Percentiles rank a stretch among this genome's conserved stretches.
phyloP scores from a whole-genome alignment of 2,888 invertebrate species.

The Graphium colonna region DNA sequence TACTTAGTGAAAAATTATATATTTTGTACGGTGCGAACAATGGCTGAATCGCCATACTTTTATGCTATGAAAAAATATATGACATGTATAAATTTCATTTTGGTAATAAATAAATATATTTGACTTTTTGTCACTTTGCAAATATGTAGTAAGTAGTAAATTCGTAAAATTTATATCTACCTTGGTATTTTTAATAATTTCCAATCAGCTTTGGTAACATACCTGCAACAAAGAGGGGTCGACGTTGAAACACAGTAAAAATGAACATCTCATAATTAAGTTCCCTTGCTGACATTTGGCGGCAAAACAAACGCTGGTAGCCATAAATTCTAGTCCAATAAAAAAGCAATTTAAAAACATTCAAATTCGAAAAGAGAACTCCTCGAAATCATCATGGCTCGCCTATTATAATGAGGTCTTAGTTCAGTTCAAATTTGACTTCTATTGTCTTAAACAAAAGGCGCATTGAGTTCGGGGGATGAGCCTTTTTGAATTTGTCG shows the following conservation, averaged over 20 bases:
- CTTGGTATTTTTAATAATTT: constrained; percentile 1
- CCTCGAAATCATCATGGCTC: constrained; percentile 35
- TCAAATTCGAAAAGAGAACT: constrained; percentile 65
- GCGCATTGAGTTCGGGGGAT: constrained; percentile 34
- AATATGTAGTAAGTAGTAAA: too few species aligned
- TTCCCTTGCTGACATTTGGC: constrained; percentile 56
- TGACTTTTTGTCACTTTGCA: too few species aligned
- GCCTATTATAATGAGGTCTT: constrained; percentile 39
- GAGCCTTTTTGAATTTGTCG: constrained; percentile 31
- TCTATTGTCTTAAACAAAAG: constrained; percentile 32
- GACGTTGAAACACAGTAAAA: constrained; percentile 26
- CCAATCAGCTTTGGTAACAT: constrained; percentile 25
- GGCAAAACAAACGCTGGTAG: constrained; percentile 57
- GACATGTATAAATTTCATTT: too few species aligned
- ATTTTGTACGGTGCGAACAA: too few species aligned
- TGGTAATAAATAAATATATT: too few species aligned
- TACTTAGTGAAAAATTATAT: too few species aligned
- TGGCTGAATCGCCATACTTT: too few species aligned
- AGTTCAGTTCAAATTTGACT: constrained; percentile 28
- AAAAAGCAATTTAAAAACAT: constrained; percentile 75
- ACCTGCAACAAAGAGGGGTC: constrained; percentile 42
- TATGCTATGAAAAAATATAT: too few species aligned
- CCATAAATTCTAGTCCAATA: constrained; percentile 74
- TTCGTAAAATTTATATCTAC: constrained; percentile 5
- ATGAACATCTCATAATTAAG: constrained; percentile 45